Percentiles rank a stretch among this genome's conserved stretches.
These are phyloP conservation scores for Brachyptera putata DNA, from an alignment of 2,888 invertebrate species.

Conservation along the genomic window DNA sequence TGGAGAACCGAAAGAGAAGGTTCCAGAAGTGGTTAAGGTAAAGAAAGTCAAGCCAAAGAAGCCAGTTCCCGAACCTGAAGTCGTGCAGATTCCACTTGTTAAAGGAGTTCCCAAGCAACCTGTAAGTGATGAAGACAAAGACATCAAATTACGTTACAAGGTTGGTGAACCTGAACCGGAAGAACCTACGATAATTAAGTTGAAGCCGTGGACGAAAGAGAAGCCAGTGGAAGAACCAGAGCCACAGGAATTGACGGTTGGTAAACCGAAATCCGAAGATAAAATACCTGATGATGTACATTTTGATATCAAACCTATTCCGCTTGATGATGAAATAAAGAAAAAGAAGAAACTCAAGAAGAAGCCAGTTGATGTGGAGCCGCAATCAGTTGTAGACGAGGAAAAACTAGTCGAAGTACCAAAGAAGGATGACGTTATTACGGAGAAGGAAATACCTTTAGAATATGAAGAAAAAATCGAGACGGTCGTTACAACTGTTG, in stretches of 20 bases:
- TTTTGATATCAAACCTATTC: slow-evolving; percentile 33
- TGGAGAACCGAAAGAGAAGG: slow-evolving; percentile 34
- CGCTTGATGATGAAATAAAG: slow-evolving; percentile 20
- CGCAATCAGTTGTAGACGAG: slow-evolving; percentile 14
- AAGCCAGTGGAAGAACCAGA: slow-evolving; percentile 39
- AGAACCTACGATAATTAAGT: slow-evolving; percentile 34
- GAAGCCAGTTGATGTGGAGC: slow-evolving; percentile 4
- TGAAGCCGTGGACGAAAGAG: slow-evolving; percentile 42
- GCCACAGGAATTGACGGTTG: slow-evolving; percentile 37
- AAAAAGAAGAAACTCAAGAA: slow-evolving; percentile 29
- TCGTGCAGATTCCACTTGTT: slow-evolving; percentile 39
- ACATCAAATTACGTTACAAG: slow-evolving; percentile 37
- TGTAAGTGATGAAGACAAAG: slow-evolving; percentile 39
- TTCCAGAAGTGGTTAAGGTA: slow-evolving; percentile 36
- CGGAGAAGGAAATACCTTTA: slow-evolving; percentile 38
- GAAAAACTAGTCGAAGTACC: slow-evolving; percentile 40
- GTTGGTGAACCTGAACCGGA: slow-evolving; percentile 42
- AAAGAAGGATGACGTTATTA: slow-evolving; percentile 40
- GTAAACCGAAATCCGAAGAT: slow-evolving; percentile 26
- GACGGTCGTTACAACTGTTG: slow-evolving; percentile 30
- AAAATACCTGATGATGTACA: slow-evolving; percentile 37
- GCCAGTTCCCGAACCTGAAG: slow-evolving; percentile 37
- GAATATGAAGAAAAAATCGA: slow-evolving; percentile 40
- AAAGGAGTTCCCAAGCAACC: slow-evolving; percentile 37
- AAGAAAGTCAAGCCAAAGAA: slow-evolving; percentile 38